Base-by-base conservation (phyloP, 2,797 vertebrate genomes). In the Uromys caudimaculatus region DNA sequence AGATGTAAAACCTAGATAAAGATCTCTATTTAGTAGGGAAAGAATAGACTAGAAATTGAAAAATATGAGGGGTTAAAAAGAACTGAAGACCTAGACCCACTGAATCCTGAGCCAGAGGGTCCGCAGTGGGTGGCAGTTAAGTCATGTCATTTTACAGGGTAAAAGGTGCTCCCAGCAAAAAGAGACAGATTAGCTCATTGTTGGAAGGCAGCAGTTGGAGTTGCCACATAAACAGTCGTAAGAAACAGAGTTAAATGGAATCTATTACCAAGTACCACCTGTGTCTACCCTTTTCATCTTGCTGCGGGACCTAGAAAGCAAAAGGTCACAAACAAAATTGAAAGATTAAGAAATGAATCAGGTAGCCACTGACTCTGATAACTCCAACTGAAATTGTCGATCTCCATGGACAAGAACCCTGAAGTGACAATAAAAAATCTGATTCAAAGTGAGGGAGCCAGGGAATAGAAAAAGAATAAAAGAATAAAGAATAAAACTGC, bases 191-290 rank as follows among this genome's bases (percentile, higher is more conserved):
- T n/a, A 38, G 7, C 27, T 95, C 64, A 52, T 24, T 89, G 76
- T 69, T 41, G 60, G 76, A 87, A 87, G 54, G 44, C 2, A 87
- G 14, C 64, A 88, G 19, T 73, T 82, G 12, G 47, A 94, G 41
- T 23, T 78, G n/a, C 24, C 89, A 47, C 29, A 88, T 38, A 89
- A 86, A 97, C 76, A 76, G 60, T 84, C 17, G 64, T 73, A 62
- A 91, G 79, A 94, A 95, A 95, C 29, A 89, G 4, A 96, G 79
- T n/a, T 71, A 93, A 97, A 89, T 24, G n/a, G 86, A 96, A 96
- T 94, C 64, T 19, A 50, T 78, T 90, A 94, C 54, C 67, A 86
- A 29, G 27, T 10, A 75, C 94, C 92, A 95, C 84, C 85, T 90
- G 58, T 60, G 52, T 67, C 54, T 95, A 52, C 2, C 44, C 32